These are phyloP conservation scores for Phengaris arion DNA, from an alignment of 2,888 invertebrate species.

Conservation along the genomic window DNA sequence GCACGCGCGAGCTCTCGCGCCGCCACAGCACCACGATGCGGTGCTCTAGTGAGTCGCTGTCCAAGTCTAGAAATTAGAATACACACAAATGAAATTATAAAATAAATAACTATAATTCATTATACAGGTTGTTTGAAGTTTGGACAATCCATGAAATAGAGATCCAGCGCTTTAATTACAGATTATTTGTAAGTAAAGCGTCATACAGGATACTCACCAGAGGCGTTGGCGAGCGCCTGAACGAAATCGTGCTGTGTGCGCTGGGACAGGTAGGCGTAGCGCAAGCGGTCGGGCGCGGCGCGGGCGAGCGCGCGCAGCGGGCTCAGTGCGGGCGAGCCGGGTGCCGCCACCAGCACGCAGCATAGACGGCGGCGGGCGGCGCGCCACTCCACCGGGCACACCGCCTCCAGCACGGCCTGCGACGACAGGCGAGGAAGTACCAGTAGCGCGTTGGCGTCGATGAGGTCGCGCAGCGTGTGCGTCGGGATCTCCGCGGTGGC, in stretches of 20 bases:
- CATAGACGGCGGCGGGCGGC: conserved; percentile 85
- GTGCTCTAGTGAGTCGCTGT: conserved; percentile 78
- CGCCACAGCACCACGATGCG: conserved; percentile 95
- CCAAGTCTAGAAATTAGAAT: conserved; percentile 59
- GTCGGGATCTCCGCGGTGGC: conserved; percentile 95
- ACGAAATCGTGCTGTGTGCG: conserved; percentile 91
- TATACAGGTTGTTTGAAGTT: too few species aligned
- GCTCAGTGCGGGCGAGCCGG: conserved; percentile 70
- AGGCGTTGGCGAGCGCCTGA: conserved; percentile 80
- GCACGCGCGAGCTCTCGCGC: conserved; percentile 89
- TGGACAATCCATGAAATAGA: too few species aligned
- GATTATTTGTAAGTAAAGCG: too few species aligned
- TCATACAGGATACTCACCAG: conserved; percentile 56
- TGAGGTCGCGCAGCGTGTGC: conserved; percentile 91
- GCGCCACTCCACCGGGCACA: conserved; percentile 94
- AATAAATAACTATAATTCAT: not conserved
- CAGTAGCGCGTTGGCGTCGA: conserved; percentile 93
- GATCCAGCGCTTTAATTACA: too few species aligned
- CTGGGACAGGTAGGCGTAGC: conserved; percentile 93
- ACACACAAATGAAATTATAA: not conserved
- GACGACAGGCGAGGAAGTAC: conserved; percentile 93
- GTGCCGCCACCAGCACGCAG: conserved; percentile 86
- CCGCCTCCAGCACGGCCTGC: conserved; percentile 89
- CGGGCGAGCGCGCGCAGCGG: conserved; percentile 81
- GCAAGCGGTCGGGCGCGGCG: conserved; percentile 85